These are phyloP conservation scores for Pelmatolapia mariae DNA, from an alignment of 2,113 vertebrate species.

Conservation along the genomic window DNA sequence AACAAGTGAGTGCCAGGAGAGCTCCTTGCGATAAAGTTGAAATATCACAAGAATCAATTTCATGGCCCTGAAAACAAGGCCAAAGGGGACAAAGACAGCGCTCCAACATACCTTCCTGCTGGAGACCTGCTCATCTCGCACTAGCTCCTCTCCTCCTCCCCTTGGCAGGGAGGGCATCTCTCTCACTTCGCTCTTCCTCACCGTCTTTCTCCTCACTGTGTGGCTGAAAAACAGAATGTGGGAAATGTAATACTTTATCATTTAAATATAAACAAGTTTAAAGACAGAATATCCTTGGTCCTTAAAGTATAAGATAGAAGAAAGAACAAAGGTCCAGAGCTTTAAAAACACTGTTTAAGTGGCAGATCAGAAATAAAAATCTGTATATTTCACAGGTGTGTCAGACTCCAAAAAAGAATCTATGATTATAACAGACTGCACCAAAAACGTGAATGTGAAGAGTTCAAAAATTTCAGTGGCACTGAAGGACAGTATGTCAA, in stretches of 20 bases:
- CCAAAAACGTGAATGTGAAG: background rate
- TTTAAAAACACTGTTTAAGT: background rate
- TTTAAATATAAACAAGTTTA: background rate
- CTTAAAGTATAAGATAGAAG: background rate
- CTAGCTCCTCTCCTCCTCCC: constrained; percentile 77
- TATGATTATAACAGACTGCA: background rate
- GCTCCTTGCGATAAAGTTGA: background rate
- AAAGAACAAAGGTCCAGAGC: background rate
- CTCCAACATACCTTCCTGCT: constrained; percentile 80
- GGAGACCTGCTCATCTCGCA: constrained; percentile 87
- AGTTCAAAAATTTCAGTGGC: background rate
- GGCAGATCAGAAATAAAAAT: background rate
- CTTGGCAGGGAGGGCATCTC: constrained; percentile 88
- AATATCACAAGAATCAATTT: background rate
- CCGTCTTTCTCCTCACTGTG: constrained; percentile 88
- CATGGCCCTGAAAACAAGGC: background rate
- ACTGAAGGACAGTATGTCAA: background rate
- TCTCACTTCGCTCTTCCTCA: constrained; percentile 85
- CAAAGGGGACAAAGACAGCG: background rate
- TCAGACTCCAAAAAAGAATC: background rate
- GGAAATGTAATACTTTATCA: background rate
- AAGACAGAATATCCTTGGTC: background rate
- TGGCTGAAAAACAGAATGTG: constrained; percentile 67
- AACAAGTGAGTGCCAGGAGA: constrained; percentile 7
- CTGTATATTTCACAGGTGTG: background rate